A percentile compares a stretch with the other conserved stretches of the same genome.
Evolutionary conservation across 2,113 vertebrate genomes (phyloP).

Genomic region (Oreotrochilus melanogaster): DNA sequence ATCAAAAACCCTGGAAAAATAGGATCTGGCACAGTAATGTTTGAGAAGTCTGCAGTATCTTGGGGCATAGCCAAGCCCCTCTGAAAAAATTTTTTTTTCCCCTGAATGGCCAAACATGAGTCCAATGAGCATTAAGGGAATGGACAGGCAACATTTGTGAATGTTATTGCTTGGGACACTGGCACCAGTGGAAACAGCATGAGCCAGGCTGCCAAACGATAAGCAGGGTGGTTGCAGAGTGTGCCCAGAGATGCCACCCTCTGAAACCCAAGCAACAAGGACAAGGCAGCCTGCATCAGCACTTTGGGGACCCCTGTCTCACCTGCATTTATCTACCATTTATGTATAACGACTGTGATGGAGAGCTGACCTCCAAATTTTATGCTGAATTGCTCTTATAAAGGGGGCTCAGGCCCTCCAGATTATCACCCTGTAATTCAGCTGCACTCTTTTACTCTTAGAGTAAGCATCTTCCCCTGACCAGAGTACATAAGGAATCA

Average conservation of each 20-base stretch:
- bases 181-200: not conserved
- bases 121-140: not conserved
- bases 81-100: not conserved
- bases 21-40: not conserved
- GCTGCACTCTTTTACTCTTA: not conserved
- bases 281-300: not conserved
- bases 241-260: not conserved
- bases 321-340: not conserved
- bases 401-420: not conserved
- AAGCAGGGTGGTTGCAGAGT: not conserved
- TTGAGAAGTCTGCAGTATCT: not conserved
- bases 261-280: not conserved
- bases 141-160: not conserved
- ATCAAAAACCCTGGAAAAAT: not conserved
- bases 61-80: not conserved
- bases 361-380: not conserved
- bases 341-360: fast-evolving
- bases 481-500: not conserved
- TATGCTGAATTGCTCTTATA: not conserved
- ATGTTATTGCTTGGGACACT: not conserved
- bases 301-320: not conserved
- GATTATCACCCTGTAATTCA: not conserved
- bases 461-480: not conserved
- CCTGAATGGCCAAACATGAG: not conserved
- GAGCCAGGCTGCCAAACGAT: not conserved